Base-by-base conservation (phyloP, 2,888 invertebrate genomes). In the Cheilosia impressa region DNA sequence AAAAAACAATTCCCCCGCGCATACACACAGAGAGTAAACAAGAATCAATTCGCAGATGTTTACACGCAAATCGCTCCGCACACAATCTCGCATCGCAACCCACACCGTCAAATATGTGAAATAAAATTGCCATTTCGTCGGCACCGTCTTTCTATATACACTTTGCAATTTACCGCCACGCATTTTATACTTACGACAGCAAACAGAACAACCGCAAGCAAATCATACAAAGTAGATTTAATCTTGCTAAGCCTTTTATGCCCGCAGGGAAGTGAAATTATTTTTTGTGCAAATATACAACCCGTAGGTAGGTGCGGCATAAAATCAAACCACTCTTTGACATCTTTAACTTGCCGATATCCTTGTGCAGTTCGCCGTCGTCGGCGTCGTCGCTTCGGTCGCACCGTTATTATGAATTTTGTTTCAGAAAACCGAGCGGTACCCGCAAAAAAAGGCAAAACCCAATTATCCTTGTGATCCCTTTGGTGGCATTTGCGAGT, bases 391-490 rank as follows among this genome's bases (percentile, higher is more conserved):
- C 71, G 9, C 7, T 24, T n/a, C 68, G 34, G 34, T n/a, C 68
- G 45, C 2, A 43, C 34, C 6, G 50, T 71, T 78, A 73, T 78
- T 78, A 73, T 71, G 75, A 83, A 83, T 83, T 83, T 83, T 58
- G 68, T 58, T 58, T 78, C 63, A 73, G 69, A 58, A 31, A 47
- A 22, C 13, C 34, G 3, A 22, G 19, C 0, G 22, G 22, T 19
- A 22, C 9, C 27, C 27, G 7, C 27, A 27, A 24, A 15, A 3
- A 53, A 22, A 63, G 34, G 62, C 71, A 85, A 80, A 79, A 76
- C 71, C 52, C 80, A 85, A 85, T 85, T 85, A 85, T 85, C 80
- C 80, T 66, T 72, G 47, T 76, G 80, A 80, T 85, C 79, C 84
- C 62, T 72, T 83, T 60, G 66, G 60, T 73, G 58, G 68, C 66